Percentiles rank a stretch among this genome's conserved stretches.
Conservation (phyloP, 1,140 invertebrate genomes). For the Drosophila ohnishii region DNA sequence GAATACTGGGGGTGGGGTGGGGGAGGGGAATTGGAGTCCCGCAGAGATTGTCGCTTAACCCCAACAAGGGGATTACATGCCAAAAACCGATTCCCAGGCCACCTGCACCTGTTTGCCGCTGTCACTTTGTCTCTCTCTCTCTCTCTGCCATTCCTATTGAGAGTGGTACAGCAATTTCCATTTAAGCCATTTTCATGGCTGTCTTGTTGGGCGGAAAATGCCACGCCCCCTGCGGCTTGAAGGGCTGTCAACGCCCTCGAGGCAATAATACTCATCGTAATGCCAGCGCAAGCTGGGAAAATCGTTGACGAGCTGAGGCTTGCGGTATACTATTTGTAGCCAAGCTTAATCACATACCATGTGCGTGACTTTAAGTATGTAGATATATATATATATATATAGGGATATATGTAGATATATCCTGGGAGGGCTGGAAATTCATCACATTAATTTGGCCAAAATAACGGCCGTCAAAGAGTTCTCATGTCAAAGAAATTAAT, state of each 20-base stretch:
- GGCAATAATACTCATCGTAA: constrained; percentile 30
- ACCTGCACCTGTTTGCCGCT: constrained; percentile 23
- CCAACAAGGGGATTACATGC: constrained; percentile 39
- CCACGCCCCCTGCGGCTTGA: constrained; percentile 28
- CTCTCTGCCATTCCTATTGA: not conserved
- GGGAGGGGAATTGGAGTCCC: constrained; percentile 22
- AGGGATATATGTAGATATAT: not conserved
- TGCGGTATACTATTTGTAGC: constrained; percentile 27
- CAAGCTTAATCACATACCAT: constrained; percentile 16
- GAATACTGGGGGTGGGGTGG: not conserved
- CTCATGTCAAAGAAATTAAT: constrained; percentile 22
- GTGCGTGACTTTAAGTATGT: not conserved
- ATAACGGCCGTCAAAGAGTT: constrained; percentile 4
- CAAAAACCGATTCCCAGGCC: constrained; percentile 28
- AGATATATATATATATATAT: not conserved
- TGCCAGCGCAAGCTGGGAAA: constrained; percentile 19
- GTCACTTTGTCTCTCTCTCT: not conserved
- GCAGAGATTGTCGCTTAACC: constrained; percentile 36
- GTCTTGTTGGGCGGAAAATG: constrained; percentile 17
- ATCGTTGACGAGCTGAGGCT: constrained; percentile 12
- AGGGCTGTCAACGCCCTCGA: constrained; percentile 30
- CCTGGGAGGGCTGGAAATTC: not conserved
- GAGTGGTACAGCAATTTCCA: constrained; percentile 40
- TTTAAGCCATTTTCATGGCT: constrained; percentile 43
- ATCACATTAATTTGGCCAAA: constrained; percentile 26